Base-by-base conservation (phyloP, 2,888 invertebrate species). In the Palloptera scutellata region DNA sequence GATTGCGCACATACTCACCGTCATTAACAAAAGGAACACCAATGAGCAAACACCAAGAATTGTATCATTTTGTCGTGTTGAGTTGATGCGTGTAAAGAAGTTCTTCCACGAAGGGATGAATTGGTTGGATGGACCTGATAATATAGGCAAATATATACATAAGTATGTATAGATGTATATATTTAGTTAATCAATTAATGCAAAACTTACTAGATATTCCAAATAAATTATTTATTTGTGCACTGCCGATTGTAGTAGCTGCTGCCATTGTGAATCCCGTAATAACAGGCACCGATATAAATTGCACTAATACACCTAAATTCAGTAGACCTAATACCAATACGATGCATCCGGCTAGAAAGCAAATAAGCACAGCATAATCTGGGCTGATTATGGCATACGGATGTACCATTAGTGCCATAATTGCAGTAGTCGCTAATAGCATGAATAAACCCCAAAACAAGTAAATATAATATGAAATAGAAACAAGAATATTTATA, bases 241-340 rank as follows among this genome's bases (percentile, higher is more conserved):
- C 90, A 8, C 92, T 91, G 1, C 90, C 93, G 74, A 96, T 95
- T 58, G 92, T 94, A 61, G 93, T 83, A 15, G 95, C 94, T 0
- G 95, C 95, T 0, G 94, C 94, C 13, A 93, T 91, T 0, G 94
- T 95, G 81, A 96, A 96, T 0, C 93, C 95, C 42, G 91, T 89
- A 64, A 93, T 93, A 1, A 96, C 94, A 0, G 95, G 95, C 74
- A 90, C 89, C 1, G 95, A 95, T 81, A 96, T 94, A 79, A 95
- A 95, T 76, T 94, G 91, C 57, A 95, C 88, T 1, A 95, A 84
- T 77, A 95, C 94, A 45, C 95, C 91, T 75, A 95, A 87, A 79
- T 93, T 91, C 41, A 94, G 85, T 45, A 94, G 73, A 1, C 95
- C 95, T 78, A 93, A 87, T 0, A 89, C 15, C 1, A 93, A 86